Evolutionary conservation across 2,888 invertebrate species (phyloP).

Genomic region (Phymatocera aterrima): DNA sequence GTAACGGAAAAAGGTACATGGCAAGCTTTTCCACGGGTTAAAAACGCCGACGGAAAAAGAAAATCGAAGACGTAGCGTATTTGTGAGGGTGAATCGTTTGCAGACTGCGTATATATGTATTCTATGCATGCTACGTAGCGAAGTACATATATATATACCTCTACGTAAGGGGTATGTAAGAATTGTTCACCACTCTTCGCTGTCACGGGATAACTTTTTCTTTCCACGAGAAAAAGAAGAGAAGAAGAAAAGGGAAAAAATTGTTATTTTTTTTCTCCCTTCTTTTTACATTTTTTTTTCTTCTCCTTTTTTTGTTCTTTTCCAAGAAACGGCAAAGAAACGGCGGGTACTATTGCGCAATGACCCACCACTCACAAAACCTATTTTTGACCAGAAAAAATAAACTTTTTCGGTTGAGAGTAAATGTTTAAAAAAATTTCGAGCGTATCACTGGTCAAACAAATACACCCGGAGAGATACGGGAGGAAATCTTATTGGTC

Average conservation of each 20-base stretch:
- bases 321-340: slow-evolving; percentile 12
- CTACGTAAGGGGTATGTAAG: not conserved
- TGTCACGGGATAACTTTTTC: not conserved
- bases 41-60: not conserved
- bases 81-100: not conserved
- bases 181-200: not conserved
- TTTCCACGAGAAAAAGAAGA: not conserved
- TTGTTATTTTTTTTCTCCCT: not conserved
- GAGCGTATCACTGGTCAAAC: slow-evolving; percentile 48
- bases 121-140: not conserved
- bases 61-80: slow-evolving; percentile 1
- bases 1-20: not conserved
- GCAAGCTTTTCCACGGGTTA: not conserved
- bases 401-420: slow-evolving; percentile 47
- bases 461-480: slow-evolving; percentile 45
- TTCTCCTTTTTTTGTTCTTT: slow-evolving; percentile 10
- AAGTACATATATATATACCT: not conserved
- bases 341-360: slow-evolving; percentile 26
- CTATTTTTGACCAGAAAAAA: slow-evolving; percentile 48
- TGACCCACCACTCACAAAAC: slow-evolving; percentile 43
- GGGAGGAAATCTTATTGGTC: slow-evolving; percentile 47
- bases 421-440: slow-evolving; percentile 49
- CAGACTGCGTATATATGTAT: not conserved
- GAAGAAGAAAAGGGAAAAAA: not conserved
- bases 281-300: not conserved